Base-by-base conservation (phyloP, 2,888 invertebrate species). In the Girardia tigrina region DNA sequence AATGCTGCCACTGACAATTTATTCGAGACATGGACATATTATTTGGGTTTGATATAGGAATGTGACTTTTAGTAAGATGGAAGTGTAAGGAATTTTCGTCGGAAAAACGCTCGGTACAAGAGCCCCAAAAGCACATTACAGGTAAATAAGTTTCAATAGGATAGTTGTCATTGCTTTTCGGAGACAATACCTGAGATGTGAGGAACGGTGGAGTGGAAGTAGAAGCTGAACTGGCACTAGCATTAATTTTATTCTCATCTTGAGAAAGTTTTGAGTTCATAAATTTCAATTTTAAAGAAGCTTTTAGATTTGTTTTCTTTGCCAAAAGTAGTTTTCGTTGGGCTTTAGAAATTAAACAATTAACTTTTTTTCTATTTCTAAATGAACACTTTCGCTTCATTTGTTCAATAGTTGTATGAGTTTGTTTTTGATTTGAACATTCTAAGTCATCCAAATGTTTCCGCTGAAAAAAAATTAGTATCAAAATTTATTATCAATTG, bases 1-100 rank as follows among this genome's bases (percentile, higher is more conserved):
- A 56, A 8, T 56, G 56, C 56, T 56, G 56, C 56, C 56, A 56
- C 23, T 56, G 56, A 56, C 56, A 56, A 56, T 56, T 56, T 6
- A n/a, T 56, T 56, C 56, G 56, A 56, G 56, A 23, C 4, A 23
- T n/a, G n/a, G 56, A 56, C 4, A 56, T n/a, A 56, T 56, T 56
- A 56, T 56, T 56, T 56, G 56, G 6, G n/a, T n/a, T n/a, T 8
- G 56, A 56, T n/a, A 20, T n/a, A 56, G 56, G 56, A 56, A 56
- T 56, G 56, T 56, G 56, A 56, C 23, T 23, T 20, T 56, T 56
- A 2, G n/a, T 16, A 20, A 56, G 56, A 56, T 56, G 56, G 56
- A 56, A 56, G n/a, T 56, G n/a, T 23, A 56, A 56, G 23, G 56
- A 56, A 56, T 56, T 56, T 20, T 56, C 56, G 23, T 56, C 56